A percentile compares a stretch with the other conserved stretches of the same genome.
Conservation (phyloP, 1,140 invertebrate species). For the Tetramorium alpestre region DNA sequence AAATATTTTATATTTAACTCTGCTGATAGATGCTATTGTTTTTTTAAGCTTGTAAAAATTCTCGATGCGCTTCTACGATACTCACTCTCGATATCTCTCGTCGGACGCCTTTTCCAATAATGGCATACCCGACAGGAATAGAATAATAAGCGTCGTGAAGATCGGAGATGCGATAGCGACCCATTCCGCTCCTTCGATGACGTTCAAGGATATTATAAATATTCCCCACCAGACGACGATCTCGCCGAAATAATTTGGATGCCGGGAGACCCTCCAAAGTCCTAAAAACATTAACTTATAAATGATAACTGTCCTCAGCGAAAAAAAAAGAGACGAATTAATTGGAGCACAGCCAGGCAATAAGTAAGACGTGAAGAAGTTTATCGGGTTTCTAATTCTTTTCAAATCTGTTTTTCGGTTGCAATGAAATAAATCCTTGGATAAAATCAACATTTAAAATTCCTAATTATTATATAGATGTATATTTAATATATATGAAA, state of each 20-base stretch:
- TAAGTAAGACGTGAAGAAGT: not conserved
- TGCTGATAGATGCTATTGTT: not conserved
- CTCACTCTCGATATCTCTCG: conserved; percentile 94
- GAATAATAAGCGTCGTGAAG: conserved; percentile 94
- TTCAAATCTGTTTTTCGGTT: not conserved
- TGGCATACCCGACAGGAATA: conserved; percentile 95
- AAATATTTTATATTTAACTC: not conserved
- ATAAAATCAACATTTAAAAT: not conserved
- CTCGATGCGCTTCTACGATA: conserved; percentile 58
- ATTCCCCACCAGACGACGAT: conserved; percentile 97
- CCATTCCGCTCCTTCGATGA: conserved; percentile 93
- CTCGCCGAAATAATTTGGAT: conserved; percentile 98
- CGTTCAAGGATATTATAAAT: conserved; percentile 95
- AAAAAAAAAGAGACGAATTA: not conserved
- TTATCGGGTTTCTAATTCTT: not conserved
- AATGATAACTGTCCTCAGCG: not conserved
- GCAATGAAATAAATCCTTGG: too few species aligned
- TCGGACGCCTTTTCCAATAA: conserved; percentile 94
- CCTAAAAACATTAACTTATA: conserved; percentile 85
- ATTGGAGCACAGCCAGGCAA: not conserved
- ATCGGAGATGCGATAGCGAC: conserved; percentile 94
- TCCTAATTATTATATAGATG: not conserved
- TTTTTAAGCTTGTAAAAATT: not conserved
- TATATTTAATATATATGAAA: not conserved
- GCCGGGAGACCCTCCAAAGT: conserved; percentile 95